Evolutionary conservation across 2,888 invertebrate genomes (phyloP).

Genomic region (Hyposoter dolosus): DNA sequence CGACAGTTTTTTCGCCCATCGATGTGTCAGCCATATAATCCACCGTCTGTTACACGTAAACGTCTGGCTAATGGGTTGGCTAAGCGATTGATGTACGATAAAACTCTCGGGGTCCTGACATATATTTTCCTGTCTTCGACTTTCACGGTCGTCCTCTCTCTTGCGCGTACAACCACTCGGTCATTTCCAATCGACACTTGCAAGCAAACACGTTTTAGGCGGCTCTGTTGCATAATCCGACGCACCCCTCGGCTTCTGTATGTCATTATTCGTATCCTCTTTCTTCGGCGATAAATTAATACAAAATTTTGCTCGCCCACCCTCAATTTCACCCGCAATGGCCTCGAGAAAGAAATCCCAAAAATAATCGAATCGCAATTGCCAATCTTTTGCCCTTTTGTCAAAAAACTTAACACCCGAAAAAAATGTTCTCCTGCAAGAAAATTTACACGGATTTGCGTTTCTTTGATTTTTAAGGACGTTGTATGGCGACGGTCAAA

Average conservation of each 20-base stretch:
- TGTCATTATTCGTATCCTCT: conserved; percentile 26
- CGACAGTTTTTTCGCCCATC: background rate
- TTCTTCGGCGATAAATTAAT: conserved; percentile 11
- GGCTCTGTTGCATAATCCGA: conserved; percentile 79
- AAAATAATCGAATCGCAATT: background rate
- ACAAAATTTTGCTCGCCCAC: background rate
- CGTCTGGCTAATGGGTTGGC: conserved; percentile 81
- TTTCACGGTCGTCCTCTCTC: conserved; percentile 26
- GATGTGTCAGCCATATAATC: conserved; percentile 5
- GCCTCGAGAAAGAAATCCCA: background rate
- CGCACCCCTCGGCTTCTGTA: conserved; percentile 40
- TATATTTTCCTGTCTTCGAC: conserved; percentile 23
- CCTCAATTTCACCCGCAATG: background rate
- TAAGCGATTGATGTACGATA: conserved; percentile 78
- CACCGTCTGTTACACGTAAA: conserved; percentile 75
- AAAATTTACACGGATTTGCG: no score
- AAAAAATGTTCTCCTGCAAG: background rate
- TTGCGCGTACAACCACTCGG: conserved; percentile 61
- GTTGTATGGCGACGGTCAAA: no score
- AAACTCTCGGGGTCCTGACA: conserved; percentile 70
- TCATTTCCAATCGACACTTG: conserved; percentile 64
- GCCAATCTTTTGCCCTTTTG: background rate
- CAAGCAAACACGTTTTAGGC: conserved; percentile 79
- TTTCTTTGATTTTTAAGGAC: no score
- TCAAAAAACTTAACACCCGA: background rate